A percentile compares a stretch with the other conserved stretches of the same genome.
Evolutionary conservation across 2,113 vertebrate genomes (phyloP).

Genomic region (Melanocharis versteri): DNA sequence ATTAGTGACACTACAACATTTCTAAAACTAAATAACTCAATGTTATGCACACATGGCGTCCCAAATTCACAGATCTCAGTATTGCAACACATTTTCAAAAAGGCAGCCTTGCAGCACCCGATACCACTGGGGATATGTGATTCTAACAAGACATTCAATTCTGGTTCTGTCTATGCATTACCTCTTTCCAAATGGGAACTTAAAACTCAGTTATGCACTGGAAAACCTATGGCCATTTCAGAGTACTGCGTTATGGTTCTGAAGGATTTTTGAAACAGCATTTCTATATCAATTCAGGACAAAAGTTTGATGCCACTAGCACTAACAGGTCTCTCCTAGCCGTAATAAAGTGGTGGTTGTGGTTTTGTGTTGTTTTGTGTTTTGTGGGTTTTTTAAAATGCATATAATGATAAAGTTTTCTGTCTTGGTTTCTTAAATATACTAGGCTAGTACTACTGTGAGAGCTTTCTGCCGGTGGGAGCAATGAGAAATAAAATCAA

Average conservation of each 20-base stretch:
- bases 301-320: neutral
- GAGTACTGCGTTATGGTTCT: neutral
- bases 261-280: neutral
- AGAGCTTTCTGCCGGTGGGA: neutral
- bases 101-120: neutral
- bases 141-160: neutral
- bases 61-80: neutral
- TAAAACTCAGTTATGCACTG: neutral
- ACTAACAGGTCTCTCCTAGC: neutral
- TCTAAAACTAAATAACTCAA: neutral
- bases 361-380: fast-evolving
- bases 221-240: neutral
- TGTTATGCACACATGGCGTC: neutral
- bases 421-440: neutral
- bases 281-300: neutral
- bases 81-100: neutral
- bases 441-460: neutral
- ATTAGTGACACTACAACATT: neutral
- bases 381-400: neutral
- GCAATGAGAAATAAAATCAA: neutral
- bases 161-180: neutral
- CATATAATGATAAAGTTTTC: neutral
- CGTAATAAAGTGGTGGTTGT: neutral
- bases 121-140: neutral
- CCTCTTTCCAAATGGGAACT: neutral